Evolutionary conservation across 2,113 vertebrate species (phyloP).

Genomic region (Nesogale talazaci): DNA sequence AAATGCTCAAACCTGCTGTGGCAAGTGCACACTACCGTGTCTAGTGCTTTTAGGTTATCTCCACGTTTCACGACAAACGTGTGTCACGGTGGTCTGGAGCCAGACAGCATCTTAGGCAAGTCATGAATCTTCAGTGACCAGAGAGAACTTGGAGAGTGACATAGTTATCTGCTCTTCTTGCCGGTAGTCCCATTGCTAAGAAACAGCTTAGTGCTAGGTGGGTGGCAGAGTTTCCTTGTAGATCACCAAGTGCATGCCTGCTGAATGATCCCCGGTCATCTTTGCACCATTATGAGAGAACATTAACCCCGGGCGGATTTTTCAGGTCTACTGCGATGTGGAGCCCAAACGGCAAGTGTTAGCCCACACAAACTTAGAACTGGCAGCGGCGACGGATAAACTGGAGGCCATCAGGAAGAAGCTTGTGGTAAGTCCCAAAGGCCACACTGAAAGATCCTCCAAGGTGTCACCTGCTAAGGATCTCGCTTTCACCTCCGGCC

Average conservation of each 20-base stretch:
- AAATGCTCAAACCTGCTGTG: background rate
- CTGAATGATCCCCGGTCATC: background rate
- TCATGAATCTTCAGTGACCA: background rate
- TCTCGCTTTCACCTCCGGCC: no score
- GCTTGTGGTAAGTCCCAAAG: constrained; percentile 83
- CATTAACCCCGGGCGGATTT: background rate
- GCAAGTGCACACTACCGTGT: background rate
- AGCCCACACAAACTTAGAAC: constrained; percentile 87
- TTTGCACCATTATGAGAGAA: background rate
- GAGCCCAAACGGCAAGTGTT: constrained; percentile 88
- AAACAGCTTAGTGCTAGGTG: background rate
- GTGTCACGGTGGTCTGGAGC: background rate
- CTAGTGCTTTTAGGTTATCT: background rate
- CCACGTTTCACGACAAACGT: background rate
- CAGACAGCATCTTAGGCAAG: background rate
- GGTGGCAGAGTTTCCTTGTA: background rate
- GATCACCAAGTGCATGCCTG: background rate
- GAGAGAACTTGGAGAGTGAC: background rate
- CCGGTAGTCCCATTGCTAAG: background rate
- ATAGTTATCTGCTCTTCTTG: background rate
- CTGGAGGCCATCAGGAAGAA: constrained; percentile 87
- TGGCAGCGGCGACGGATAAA: constrained; percentile 88
- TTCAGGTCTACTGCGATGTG: constrained; percentile 90
- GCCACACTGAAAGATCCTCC: background rate
- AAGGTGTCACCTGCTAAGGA: background rate